These are phyloP conservation scores for Malurus alboscapulatus DNA, from an alignment of 2,113 vertebrate genomes.

Conservation along the genomic window DNA sequence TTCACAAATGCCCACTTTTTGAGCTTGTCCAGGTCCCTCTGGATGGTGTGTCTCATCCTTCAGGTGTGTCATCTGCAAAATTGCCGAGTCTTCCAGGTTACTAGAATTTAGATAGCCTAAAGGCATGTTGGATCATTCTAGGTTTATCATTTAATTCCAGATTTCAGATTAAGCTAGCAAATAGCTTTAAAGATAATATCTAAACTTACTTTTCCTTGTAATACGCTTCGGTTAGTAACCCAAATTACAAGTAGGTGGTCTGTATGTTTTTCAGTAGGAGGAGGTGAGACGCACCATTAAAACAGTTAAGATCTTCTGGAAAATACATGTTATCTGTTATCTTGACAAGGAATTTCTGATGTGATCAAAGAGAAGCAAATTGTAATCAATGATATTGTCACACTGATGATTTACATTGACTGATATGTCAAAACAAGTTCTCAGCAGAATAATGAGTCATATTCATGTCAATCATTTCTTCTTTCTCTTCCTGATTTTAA, in stretches of 20 bases:
- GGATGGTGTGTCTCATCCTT: not conserved
- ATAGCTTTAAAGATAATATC: not conserved
- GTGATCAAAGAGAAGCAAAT: not conserved
- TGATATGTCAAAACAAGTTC: conserved; percentile 34
- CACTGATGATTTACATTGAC: conserved; percentile 28
- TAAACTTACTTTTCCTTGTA: not conserved
- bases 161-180: not conserved
- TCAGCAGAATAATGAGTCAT: not conserved
- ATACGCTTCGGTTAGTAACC: not conserved
- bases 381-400: conserved; percentile 53
- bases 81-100: not conserved
- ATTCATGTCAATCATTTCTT: not conserved
- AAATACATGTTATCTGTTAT: not conserved
- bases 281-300: not conserved
- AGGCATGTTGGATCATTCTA: not conserved
- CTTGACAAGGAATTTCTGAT: not conserved
- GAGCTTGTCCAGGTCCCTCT: not conserved
- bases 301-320: not conserved
- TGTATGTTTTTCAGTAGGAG: not conserved
- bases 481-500: conserved; percentile 7
- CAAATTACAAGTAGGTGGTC: not conserved
- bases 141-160: not conserved
- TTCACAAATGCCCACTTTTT: not conserved
- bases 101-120: not conserved
- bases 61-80: not conserved